Conservation (phyloP, 2,797 vertebrate species). For the Emydoidea blandingii region DNA sequence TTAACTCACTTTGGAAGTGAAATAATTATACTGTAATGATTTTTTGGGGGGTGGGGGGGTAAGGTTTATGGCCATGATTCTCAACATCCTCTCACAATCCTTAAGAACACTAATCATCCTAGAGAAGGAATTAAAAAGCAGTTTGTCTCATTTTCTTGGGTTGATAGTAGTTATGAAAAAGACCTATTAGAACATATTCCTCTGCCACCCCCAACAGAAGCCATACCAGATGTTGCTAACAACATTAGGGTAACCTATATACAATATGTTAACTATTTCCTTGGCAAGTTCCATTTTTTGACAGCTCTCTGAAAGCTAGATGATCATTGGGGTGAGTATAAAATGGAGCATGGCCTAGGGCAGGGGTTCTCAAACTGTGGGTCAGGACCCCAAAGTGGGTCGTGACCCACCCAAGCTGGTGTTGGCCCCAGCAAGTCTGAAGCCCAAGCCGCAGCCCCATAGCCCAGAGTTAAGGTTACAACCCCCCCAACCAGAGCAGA, state of each 20-base stretch:
- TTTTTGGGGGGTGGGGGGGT: rapidly evolving
- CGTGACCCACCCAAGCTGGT: too few species aligned
- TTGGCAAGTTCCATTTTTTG: background rate
- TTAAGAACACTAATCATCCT: background rate
- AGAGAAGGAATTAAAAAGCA: background rate
- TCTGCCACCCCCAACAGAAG: background rate
- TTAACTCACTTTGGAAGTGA: background rate
- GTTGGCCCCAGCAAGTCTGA: too few species aligned
- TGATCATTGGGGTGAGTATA: background rate
- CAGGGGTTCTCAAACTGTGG: too few species aligned
- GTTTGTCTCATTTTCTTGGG: background rate
- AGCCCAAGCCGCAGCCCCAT: too few species aligned
- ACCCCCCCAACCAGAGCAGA: too few species aligned
- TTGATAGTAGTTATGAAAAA: background rate
- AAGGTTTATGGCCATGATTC: too few species aligned
- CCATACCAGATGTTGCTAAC: background rate
- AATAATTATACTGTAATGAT: background rate
- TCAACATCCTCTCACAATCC: background rate
- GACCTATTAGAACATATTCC: background rate
- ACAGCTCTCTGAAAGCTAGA: background rate
- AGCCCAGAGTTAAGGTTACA: too few species aligned
- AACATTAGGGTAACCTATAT: background rate
- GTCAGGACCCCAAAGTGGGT: too few species aligned
- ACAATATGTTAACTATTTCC: background rate
- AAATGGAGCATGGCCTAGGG: background rate